Conservation (phyloP, 2,888 invertebrate species). For the Trachelus stipa region DNA sequence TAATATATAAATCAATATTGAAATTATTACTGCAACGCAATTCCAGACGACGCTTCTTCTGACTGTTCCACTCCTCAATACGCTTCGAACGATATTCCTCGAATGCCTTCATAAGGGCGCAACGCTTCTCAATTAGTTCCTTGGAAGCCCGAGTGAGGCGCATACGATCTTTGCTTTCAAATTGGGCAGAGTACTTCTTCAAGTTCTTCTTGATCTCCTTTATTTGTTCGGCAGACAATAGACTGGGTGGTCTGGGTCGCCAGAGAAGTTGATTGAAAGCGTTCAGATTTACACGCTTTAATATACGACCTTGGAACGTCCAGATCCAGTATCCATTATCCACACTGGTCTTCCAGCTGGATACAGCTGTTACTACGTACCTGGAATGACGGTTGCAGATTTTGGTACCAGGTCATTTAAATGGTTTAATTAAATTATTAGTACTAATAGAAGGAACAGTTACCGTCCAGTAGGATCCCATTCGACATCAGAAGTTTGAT, state of each 20-base stretch:
- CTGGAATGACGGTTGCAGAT: slow-evolving; percentile 27
- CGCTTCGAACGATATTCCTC: slow-evolving; percentile 83
- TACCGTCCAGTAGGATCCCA: slow-evolving; percentile 98
- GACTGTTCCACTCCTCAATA: slow-evolving; percentile 79
- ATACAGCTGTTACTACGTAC: slow-evolving; percentile 95
- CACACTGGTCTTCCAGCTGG: slow-evolving; percentile 95
- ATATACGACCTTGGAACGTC: slow-evolving; percentile 92
- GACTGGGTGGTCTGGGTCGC: slow-evolving; percentile 92
- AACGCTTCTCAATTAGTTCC: slow-evolving; percentile 93
- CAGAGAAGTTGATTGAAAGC: slow-evolving; percentile 95
- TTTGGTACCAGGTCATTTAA: neutral
- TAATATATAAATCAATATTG: neutral
- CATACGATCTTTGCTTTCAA: slow-evolving; percentile 96
- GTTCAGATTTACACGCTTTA: slow-evolving; percentile 87
- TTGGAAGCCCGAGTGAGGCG: slow-evolving; percentile 92
- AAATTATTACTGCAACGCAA: slow-evolving; percentile 84
- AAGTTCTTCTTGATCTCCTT: slow-evolving; percentile 97
- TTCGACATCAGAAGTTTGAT: slow-evolving; percentile 93
- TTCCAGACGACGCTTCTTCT: slow-evolving; percentile 84
- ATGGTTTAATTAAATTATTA: neutral
- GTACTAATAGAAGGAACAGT: neutral
- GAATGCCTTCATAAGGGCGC: slow-evolving; percentile 88
- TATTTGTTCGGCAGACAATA: slow-evolving; percentile 86
- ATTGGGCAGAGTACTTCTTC: slow-evolving; percentile 95
- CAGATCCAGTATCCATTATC: slow-evolving; percentile 94